Percentiles rank a stretch among this genome's conserved stretches.
These are phyloP conservation scores for Sialia sialis DNA, from an alignment of 2,113 vertebrate genomes.

Conservation along the genomic window DNA sequence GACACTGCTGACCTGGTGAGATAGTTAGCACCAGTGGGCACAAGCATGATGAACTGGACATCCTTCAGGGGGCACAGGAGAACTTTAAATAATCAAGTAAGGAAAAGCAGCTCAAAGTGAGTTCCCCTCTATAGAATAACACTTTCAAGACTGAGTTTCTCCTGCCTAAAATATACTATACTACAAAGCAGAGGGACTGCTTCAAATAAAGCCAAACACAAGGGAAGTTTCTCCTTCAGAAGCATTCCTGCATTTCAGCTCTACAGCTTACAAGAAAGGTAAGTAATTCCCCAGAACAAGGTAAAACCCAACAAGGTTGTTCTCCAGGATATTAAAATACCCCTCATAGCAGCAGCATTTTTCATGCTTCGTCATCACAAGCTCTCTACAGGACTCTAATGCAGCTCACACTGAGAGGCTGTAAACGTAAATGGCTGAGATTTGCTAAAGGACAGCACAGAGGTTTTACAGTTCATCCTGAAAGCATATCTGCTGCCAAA, in stretches of 20 bases:
- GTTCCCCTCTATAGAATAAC: not conserved
- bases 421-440: not conserved
- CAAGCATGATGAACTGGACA: not conserved
- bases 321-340: not conserved
- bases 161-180: not conserved
- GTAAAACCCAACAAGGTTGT: not conserved
- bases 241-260: not conserved
- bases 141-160: not conserved
- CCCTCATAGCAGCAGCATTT: not conserved
- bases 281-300: not conserved
- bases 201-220: not conserved
- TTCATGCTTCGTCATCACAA: not conserved
- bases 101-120: not conserved
- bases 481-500: not conserved
- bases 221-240: not conserved
- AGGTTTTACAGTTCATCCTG: not conserved
- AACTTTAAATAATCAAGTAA: not conserved
- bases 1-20: not conserved
- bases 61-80: not conserved
- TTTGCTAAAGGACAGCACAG: not conserved
- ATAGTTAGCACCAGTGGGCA: not conserved
- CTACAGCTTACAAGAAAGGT: not conserved
- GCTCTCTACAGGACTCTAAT: not conserved
- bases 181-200: not conserved
- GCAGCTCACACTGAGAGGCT: not conserved